Base-by-base conservation (phyloP, 2,888 invertebrate species). In the Empis livida region DNA sequence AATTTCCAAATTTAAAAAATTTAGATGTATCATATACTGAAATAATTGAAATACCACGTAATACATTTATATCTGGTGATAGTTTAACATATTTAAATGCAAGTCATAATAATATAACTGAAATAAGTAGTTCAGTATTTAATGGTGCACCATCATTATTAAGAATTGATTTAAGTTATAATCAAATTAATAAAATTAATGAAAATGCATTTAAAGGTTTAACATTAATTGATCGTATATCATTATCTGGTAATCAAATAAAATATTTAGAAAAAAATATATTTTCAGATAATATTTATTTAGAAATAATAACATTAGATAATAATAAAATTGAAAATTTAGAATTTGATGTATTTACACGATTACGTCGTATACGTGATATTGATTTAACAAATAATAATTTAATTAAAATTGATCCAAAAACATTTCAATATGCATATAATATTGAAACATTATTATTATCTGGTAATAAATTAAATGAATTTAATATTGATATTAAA, bases 1-100 rank as follows among this genome's bases (percentile, higher is more conserved):
- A 60, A 1, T 67, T 65, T 31, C 57, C 56, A 0, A 57, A 59
- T 14, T 51, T 68, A 1, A 61, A 64, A 41, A 66, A 65, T 0
- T 53, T 68, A 40, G 68, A 68, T 49, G 61, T 66, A 0, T 63
- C 66, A 0, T 61, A 60, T 39, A 63, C 68, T 8, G 61, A 64
- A 43, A 63, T 68, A 10, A 51, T 65, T 45, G 68, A 67, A 42
- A 55, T 68, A 9, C 61, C 64, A 0, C 51, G 68, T 3, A 65
- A 66, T 44, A 65, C 65, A 1, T 68, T 68, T 32, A 61, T 62
- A 5, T 59, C 63, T 6, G 68, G 68, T 9, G 60, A 57, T 17
- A 61, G 60, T 35, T 44, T 68, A 42, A 61, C 62, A 0, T 61
- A 59, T 11, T 47, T 68, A 15, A 66, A 66, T 46, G 51, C 65